A percentile compares a stretch with the other conserved stretches of the same genome.
Conservation (phyloP, 2,888 invertebrate genomes). For the Tortricodes alternella region DNA sequence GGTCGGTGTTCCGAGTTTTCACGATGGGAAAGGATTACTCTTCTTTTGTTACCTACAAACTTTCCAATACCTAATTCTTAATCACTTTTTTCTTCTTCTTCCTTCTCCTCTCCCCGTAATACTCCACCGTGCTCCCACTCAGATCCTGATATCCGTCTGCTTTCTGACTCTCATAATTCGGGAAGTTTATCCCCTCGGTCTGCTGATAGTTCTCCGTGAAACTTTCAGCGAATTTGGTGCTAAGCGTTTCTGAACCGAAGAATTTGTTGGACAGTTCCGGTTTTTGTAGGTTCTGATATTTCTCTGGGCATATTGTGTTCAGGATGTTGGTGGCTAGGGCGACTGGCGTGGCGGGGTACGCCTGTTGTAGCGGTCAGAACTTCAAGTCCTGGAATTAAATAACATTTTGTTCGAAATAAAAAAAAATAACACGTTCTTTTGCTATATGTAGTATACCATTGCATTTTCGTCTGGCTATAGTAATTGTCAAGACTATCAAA, state of each 20-base stretch:
- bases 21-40: no score
- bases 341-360: constrained; percentile 65
- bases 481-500: no score
- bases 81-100: constrained; percentile 58
- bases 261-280: constrained; percentile 59
- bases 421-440: neutral
- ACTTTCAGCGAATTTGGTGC: constrained; percentile 62
- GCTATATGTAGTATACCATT: no score
- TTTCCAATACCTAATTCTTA: neutral
- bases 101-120: constrained; percentile 48
- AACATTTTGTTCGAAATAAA: neutral
- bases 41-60: neutral
- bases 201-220: constrained; percentile 71
- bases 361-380: constrained; percentile 83
- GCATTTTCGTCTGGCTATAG: no score
- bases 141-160: constrained; percentile 70
- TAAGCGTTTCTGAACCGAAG: constrained; percentile 68
- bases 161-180: constrained; percentile 57
- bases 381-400: constrained; percentile 83
- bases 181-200: constrained; percentile 63
- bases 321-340: constrained; percentile 71
- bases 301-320: constrained; percentile 70
- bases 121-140: constrained; percentile 59
- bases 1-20: no score
- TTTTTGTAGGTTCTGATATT: constrained; percentile 64